A percentile compares a stretch with the other conserved stretches of the same genome.
Conservation (phyloP, 2,113 vertebrate species). For the Tapirus terrestris region DNA sequence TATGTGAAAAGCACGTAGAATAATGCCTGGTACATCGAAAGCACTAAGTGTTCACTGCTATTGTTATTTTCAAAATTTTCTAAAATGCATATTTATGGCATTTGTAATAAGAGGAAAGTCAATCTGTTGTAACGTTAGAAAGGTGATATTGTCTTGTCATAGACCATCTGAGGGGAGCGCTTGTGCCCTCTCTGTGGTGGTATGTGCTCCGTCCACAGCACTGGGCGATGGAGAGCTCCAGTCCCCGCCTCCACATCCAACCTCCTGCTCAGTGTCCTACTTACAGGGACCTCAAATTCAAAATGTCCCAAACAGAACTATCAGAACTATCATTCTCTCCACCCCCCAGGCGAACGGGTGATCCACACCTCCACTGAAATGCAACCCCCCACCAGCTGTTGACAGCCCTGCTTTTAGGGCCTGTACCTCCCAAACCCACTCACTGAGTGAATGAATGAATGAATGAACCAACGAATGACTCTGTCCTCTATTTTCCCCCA, state of each 20-base stretch:
- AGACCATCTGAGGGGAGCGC: not conserved
- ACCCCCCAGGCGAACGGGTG: not conserved
- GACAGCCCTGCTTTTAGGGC: not conserved
- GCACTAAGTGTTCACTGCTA: not conserved
- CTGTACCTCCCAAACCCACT: not conserved
- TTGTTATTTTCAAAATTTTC: not conserved
- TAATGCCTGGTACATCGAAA: not conserved
- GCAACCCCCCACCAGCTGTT: not conserved
- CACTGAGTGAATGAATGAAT: not conserved
- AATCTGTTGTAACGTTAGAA: not conserved
- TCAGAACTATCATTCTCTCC: no score
- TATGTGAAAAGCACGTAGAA: not conserved
- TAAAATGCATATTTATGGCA: not conserved
- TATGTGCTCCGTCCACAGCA: rapidly evolving
- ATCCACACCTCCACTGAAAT: rapidly evolving
- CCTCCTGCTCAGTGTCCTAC: not conserved
- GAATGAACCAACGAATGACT: not conserved
- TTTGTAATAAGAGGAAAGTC: not conserved
- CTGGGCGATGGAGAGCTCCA: not conserved
- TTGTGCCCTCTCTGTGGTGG: not conserved
- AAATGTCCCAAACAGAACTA: not conserved
- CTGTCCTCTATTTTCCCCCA: no score
- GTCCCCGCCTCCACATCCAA: not conserved
- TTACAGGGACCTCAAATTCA: not conserved
- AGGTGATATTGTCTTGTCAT: not conserved